phyloP scores from a whole-genome alignment of 2,888 invertebrate species.

The Amblyteles armatorius region DNA sequence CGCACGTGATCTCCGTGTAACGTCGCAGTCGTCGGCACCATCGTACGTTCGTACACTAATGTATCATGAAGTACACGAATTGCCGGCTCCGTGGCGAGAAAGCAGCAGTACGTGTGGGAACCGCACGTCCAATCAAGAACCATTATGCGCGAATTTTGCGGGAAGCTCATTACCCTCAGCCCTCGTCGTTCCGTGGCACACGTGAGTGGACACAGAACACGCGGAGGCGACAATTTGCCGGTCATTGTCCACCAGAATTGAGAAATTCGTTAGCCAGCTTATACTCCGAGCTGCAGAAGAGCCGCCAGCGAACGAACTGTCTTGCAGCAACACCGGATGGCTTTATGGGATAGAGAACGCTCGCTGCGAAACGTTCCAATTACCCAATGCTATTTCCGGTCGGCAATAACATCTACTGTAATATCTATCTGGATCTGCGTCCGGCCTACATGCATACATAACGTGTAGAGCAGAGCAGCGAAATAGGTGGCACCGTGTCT shows the following conservation, averaged over 20 bases:
- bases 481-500: too few relatives aligned
- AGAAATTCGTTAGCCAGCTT: conserved; percentile 54
- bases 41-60: not conserved
- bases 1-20: conserved; percentile 3
- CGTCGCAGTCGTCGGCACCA: not conserved
- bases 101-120: conserved; percentile 32
- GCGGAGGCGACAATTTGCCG: conserved; percentile 67
- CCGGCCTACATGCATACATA: too few relatives aligned
- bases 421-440: not conserved
- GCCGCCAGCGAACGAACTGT: not conserved
- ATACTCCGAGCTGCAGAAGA: not conserved
- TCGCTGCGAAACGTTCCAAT: conserved; percentile 7
- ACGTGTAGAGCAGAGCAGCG: too few relatives aligned
- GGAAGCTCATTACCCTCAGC: conserved; percentile 33
- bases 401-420: not conserved
- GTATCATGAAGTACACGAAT: conserved; percentile 34
- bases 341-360: not conserved
- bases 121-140: conserved; percentile 69
- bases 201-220: conserved; percentile 54
- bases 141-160: conserved; percentile 65
- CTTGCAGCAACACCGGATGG: not conserved
- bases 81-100: conserved; percentile 26
- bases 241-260: conserved; percentile 61
- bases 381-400: conserved; percentile 7
- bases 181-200: not conserved